These are phyloP conservation scores for Nannoperca australis DNA, from an alignment of 2,797 vertebrate species.

Conservation along the genomic window DNA sequence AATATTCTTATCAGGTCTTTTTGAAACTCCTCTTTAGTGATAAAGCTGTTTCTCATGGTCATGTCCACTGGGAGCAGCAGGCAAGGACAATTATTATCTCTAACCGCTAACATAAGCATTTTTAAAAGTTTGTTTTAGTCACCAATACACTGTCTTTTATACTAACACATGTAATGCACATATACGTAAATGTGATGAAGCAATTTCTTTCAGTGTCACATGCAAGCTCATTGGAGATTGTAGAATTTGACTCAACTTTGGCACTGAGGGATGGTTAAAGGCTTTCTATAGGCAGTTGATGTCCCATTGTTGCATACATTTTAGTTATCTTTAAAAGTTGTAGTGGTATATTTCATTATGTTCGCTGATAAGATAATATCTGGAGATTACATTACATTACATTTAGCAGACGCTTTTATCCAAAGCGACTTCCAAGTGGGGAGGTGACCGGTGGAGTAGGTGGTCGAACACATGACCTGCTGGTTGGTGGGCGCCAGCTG, in stretches of 20 bases:
- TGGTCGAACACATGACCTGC: too few species aligned
- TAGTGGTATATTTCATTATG: neutral
- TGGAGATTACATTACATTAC: neutral
- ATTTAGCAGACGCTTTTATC: too few species aligned
- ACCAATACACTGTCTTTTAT: neutral
- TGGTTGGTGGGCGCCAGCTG: too few species aligned
- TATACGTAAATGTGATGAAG: neutral
- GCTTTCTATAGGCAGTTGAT: neutral
- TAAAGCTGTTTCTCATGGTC: conserved; percentile 71
- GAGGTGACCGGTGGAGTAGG: too few species aligned
- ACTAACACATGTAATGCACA: neutral
- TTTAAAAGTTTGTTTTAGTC: conserved; percentile 1
- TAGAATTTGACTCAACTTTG: neutral
- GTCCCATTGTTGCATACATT: neutral
- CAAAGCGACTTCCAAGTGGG: too few species aligned
- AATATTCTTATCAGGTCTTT: conserved; percentile 77
- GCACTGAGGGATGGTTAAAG: neutral
- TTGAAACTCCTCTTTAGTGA: conserved; percentile 68
- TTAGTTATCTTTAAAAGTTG: neutral
- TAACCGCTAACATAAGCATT: neutral
- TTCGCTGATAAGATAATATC: neutral
- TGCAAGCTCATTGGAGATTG: neutral
- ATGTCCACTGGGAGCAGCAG: conserved; percentile 25
- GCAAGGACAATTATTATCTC: conserved; percentile 8
- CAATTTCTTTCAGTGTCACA: neutral